Percentiles rank a stretch among this genome's conserved stretches.
These are phyloP conservation scores for Eurypyga helias DNA, from an alignment of 2,113 vertebrate genomes.

Conservation along the genomic window DNA sequence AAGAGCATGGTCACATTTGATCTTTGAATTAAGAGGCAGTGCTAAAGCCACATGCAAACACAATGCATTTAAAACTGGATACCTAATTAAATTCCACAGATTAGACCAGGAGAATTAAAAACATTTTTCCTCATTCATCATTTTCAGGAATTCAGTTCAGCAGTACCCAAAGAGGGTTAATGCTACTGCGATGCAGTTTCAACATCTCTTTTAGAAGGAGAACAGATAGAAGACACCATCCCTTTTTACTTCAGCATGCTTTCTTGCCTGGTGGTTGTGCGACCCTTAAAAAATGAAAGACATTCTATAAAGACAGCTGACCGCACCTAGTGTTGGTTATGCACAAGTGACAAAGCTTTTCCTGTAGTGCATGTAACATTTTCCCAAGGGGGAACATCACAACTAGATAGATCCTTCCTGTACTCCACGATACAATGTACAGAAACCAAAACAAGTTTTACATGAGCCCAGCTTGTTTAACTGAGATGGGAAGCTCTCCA, in stretches of 20 bases:
- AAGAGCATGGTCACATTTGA: not conserved
- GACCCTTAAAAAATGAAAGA: not conserved
- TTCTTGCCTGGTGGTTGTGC: not conserved
- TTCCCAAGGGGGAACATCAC: not conserved
- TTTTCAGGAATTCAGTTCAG: not conserved
- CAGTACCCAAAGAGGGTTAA: not conserved
- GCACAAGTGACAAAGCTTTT: not conserved
- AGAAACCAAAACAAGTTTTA: not conserved
- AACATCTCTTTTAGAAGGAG: not conserved
- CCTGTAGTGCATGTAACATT: not conserved
- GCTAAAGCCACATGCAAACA: slow-evolving; percentile 2
- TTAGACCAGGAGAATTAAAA: not conserved
- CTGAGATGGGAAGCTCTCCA: not conserved
- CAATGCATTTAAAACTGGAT: not conserved
- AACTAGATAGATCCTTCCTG: not conserved
- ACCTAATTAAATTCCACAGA: not conserved
- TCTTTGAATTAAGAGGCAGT: not conserved
- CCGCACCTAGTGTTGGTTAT: not conserved
- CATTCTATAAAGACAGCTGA: not conserved
- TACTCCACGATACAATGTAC: not conserved
- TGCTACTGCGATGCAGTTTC: not conserved
- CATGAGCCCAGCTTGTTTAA: not conserved
- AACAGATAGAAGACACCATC: not conserved
- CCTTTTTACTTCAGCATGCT: not conserved
- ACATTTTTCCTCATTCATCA: not conserved